Conservation (phyloP, 2,113 vertebrate species). For the Xerus inauris region DNA sequence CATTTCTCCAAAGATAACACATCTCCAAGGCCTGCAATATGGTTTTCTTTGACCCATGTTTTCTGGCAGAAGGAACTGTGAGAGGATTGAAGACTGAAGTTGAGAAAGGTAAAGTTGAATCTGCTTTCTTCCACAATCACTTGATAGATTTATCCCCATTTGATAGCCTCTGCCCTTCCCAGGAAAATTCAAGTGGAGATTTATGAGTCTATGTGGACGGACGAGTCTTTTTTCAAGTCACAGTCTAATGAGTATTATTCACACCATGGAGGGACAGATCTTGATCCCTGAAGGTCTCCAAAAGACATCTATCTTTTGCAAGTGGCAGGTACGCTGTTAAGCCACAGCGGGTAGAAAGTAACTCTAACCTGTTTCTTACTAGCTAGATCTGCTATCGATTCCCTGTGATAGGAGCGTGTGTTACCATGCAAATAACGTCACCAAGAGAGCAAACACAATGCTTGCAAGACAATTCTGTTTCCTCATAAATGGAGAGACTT, state of each 20-base stretch:
- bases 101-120: background rate
- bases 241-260: background rate
- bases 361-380: background rate
- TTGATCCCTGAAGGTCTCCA: slow-evolving; percentile 10
- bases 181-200: slow-evolving; percentile 24
- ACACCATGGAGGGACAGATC: background rate
- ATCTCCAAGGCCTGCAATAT: background rate
- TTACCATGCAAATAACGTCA: background rate
- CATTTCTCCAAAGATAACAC: background rate
- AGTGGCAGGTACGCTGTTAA: background rate
- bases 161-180: slow-evolving; percentile 2
- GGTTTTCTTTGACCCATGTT: background rate
- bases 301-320: slow-evolving; percentile 35
- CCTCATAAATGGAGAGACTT: background rate
- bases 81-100: slow-evolving; percentile 14
- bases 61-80: background rate
- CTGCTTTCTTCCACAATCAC: background rate
- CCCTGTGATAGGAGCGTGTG: background rate
- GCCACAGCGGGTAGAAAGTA: background rate
- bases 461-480: background rate
- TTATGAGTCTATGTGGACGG: background rate
- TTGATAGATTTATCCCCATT: background rate
- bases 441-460: background rate
- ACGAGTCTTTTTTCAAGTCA: background rate
- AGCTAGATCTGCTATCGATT: background rate